phyloP scores from a whole-genome alignment of 2,113 vertebrate genomes.

The Todiramphus saurophagus region DNA sequence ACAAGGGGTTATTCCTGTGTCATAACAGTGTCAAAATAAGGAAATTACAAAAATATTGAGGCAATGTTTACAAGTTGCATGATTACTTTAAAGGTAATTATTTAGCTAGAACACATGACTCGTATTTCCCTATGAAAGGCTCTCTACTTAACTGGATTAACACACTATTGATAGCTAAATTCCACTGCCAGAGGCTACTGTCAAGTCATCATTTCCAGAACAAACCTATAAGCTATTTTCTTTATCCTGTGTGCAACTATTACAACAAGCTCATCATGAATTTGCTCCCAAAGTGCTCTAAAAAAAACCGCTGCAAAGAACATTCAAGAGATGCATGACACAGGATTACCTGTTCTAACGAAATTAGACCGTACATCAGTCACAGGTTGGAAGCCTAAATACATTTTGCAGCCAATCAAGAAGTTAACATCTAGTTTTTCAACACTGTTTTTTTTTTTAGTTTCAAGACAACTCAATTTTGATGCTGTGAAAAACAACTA shows the following conservation, averaged over 20 bases:
- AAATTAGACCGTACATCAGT: not conserved
- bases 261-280: constrained; percentile 67
- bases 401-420: not conserved
- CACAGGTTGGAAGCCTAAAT: not conserved
- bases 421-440: not conserved
- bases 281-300: constrained; percentile 52
- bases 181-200: constrained; percentile 51
- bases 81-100: constrained; percentile 57
- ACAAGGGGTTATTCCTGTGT: not conserved
- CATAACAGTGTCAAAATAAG: constrained; percentile 7
- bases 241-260: constrained; percentile 53
- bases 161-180: constrained; percentile 68
- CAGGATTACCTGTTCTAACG: constrained; percentile 40
- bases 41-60: constrained; percentile 22
- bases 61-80: constrained; percentile 35
- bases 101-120: constrained; percentile 61
- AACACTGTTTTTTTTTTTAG: not conserved
- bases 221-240: constrained; percentile 70
- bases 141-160: constrained; percentile 62
- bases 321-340: constrained; percentile 62
- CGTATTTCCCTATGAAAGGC: constrained; percentile 63
- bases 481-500: not conserved
- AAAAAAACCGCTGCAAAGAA: constrained; percentile 49
- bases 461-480: not conserved
- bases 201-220: constrained; percentile 76